Conservation (phyloP, 1,140 invertebrate genomes). For the Bombus waltoni region DNA sequence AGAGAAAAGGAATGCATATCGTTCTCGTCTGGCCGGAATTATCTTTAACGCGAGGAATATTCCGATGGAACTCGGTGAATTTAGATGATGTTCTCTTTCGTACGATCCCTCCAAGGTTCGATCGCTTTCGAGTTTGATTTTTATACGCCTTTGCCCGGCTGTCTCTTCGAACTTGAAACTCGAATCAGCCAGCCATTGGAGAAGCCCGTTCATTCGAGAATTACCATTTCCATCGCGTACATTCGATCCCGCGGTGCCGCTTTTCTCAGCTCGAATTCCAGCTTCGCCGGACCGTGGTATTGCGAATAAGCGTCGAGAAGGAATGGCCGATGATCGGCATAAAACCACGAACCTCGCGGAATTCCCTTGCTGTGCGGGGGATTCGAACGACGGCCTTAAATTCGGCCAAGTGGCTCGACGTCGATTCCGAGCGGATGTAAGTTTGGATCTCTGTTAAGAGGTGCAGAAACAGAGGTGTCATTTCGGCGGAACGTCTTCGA, state of each 20-base stretch:
- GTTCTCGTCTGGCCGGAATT: conserved; percentile 17
- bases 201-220: conserved; percentile 17
- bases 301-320: conserved; percentile 1
- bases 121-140: not conserved
- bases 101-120: not conserved
- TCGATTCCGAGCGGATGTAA: not conserved
- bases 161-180: too few species aligned
- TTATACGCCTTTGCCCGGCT: conserved; percentile 11
- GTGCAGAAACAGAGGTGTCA: conserved; percentile 9
- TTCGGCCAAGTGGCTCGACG: not conserved
- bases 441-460: not conserved
- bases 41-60: not conserved
- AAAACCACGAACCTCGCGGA: not conserved
- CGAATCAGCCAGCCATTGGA: too few species aligned
- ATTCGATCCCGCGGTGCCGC: not conserved
- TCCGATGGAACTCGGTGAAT: not conserved
- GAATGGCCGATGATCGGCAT: conserved; percentile 40
- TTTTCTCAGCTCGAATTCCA: conserved; percentile 25
- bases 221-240: conserved; percentile 34
- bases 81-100: not conserved
- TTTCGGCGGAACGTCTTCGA: not conserved
- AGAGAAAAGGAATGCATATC: not conserved
- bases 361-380: not conserved
- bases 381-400: conserved; percentile 4
- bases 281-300: not conserved